Evolutionary conservation across 2,888 invertebrate species (phyloP), one percentile per base, ranked within the genome.

Genomic region (Spodoptera exigua): DNA sequence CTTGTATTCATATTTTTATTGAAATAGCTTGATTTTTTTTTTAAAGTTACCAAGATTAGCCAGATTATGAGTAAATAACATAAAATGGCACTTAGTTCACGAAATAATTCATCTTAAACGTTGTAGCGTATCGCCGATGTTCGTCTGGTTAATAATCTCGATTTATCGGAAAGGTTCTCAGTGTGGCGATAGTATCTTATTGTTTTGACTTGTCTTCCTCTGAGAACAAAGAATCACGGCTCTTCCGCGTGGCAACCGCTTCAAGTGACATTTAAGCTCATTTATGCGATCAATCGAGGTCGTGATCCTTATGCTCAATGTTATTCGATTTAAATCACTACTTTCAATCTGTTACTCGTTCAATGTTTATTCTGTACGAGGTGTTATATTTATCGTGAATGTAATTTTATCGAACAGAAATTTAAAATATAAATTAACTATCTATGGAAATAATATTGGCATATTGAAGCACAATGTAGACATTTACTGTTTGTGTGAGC

Each of bases 191-290:
- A 88, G 83, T 83, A 89, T 87, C 84, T 87, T 80, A 88, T 89
- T 89, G 89, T 91, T 81, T 85, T 85, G 82, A 89, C 76, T 86
- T 84, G 82, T 85, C 82, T 87, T 82, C 78, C 79, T 77, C 78
- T 60, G 82, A 80, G 89, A 88, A 89, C 89, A 90, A 91, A 89
- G 89, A 87, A 84, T 82, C 83, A 80, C 74, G 76, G 64, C 76
- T 84, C 86, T 92, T 92, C 93, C 92, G 91, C 88, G 80, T 90
- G 83, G 89, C 85, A 89, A 91, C 91, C 72, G 76, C 82, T 83
- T 78, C 90, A 85, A 91, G 89, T 92, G 93, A 91, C 91, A 92
- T 93, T 92, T 91, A 90, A 88, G 78, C 87, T 91, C 90, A 90
- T 93, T 92, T 91, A 90, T 88, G 77, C 88, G 87, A 89, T 87